phyloP scores from a whole-genome alignment of 1,140 invertebrate species.

The Plutomurus gul region DNA sequence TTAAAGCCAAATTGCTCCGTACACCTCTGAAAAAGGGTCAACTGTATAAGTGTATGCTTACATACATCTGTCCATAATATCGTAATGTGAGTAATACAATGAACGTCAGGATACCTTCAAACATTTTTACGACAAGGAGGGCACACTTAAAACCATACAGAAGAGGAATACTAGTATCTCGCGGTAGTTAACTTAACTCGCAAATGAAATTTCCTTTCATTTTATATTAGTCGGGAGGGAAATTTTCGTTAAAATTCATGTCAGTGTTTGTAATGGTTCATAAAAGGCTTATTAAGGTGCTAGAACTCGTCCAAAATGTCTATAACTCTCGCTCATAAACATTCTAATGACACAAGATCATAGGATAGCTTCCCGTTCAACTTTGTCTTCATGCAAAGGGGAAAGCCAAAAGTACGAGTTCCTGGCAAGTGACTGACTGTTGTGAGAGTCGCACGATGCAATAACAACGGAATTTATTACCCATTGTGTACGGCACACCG shows the following conservation, averaged over 20 bases:
- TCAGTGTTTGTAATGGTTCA: slow-evolving; percentile 20
- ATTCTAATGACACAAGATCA: slow-evolving; percentile 24
- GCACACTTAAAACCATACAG: neutral
- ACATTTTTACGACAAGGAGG: slow-evolving; percentile 21
- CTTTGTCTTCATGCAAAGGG: neutral
- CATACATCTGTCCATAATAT: too few species aligned
- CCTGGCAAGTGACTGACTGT: too few species aligned
- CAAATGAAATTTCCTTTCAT: neutral
- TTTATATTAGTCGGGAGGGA: neutral
- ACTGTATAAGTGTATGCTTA: too few species aligned
- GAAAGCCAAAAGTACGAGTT: neutral
- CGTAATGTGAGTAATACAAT: neutral
- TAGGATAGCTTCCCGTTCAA: neutral
- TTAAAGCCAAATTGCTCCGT: too few species aligned
- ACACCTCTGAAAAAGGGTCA: too few species aligned
- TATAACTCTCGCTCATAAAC: neutral
- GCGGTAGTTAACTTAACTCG: too few species aligned
- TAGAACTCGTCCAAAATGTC: neutral
- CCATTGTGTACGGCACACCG: too few species aligned
- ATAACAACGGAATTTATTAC: too few species aligned
- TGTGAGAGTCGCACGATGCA: too few species aligned
- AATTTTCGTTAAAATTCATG: slow-evolving; percentile 23
- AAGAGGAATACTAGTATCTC: too few species aligned
- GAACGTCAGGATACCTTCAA: neutral
- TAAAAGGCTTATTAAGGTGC: slow-evolving; percentile 26